phyloP scores from a whole-genome alignment of 1,140 invertebrate genomes.

The Gyrodactylus bullatarudis region DNA sequence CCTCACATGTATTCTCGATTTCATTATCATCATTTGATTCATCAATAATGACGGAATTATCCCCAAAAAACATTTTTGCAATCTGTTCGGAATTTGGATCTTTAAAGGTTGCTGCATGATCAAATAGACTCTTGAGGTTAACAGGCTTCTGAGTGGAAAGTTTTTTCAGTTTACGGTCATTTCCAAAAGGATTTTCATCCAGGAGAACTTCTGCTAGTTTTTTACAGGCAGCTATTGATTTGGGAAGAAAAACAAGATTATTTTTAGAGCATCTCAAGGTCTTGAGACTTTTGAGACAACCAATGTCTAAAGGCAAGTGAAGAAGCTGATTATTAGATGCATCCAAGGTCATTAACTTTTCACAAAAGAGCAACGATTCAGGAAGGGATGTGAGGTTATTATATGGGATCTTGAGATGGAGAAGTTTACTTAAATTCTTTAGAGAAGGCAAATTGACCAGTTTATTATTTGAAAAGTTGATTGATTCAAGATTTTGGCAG shows the following conservation, averaged over 20 bases:
- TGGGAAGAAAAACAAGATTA: background rate
- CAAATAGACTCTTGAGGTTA: background rate
- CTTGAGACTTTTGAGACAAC: background rate
- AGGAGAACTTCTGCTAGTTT: background rate
- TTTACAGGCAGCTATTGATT: background rate
- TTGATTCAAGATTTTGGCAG: background rate
- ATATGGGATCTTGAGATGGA: background rate
- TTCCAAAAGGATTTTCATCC: background rate
- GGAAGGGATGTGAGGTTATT: background rate
- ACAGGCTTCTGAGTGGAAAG: background rate
- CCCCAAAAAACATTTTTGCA: background rate
- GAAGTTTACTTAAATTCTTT: background rate
- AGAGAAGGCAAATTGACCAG: background rate
- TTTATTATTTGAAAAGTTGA: background rate
- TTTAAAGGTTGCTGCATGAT: background rate
- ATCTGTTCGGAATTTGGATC: background rate
- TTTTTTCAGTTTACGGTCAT: background rate
- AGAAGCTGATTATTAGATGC: background rate
- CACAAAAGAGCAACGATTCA: background rate
- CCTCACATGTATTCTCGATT: background rate
- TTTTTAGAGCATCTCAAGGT: background rate
- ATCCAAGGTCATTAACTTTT: background rate
- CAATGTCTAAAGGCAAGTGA: background rate
- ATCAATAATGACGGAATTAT: background rate
- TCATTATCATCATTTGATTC: background rate